phyloP scores from a whole-genome alignment of 2,113 vertebrate species.

The Alexandromys fortis region DNA sequence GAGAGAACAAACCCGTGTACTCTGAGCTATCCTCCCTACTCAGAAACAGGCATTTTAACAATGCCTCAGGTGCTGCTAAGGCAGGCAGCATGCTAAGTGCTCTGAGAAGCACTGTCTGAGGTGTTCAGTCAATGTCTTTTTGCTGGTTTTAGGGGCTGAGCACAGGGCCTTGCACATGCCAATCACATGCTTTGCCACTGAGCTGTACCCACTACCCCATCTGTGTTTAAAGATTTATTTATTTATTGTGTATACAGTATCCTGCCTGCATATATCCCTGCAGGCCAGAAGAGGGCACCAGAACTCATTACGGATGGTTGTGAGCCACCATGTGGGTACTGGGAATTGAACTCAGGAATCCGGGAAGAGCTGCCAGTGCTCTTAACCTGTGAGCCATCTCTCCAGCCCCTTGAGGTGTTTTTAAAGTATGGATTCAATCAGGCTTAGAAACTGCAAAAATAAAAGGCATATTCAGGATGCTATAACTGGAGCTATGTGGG shows the following conservation, averaged over 20 bases:
- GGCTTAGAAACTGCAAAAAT: not conserved
- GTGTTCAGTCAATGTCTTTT: not conserved
- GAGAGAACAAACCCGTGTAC: not conserved
- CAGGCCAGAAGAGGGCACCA: too few species aligned
- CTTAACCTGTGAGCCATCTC: too few species aligned
- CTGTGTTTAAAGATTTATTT: not conserved
- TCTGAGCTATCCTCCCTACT: not conserved
- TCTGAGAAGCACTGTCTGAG: conserved; percentile 10
- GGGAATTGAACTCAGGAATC: too few species aligned
- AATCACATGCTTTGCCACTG: not conserved
- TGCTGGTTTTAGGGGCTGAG: not conserved
- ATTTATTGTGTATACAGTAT: too few species aligned
- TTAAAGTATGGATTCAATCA: not conserved
- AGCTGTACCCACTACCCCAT: not conserved
- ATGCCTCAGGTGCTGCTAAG: not conserved
- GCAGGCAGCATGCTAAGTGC: not conserved
- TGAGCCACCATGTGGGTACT: too few species aligned
- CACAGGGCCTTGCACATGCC: not conserved
- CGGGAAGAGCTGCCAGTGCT: too few species aligned
- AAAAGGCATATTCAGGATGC: not conserved
- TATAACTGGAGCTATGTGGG: not conserved
- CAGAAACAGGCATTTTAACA: not conserved
- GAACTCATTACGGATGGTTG: too few species aligned
- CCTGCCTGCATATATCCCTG: too few species aligned
- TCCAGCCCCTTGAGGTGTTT: not conserved